Evolutionary conservation across 2,113 vertebrate species (phyloP), one percentile per base, ranked within the genome.

Genomic region (Lagopus leucura): DNA sequence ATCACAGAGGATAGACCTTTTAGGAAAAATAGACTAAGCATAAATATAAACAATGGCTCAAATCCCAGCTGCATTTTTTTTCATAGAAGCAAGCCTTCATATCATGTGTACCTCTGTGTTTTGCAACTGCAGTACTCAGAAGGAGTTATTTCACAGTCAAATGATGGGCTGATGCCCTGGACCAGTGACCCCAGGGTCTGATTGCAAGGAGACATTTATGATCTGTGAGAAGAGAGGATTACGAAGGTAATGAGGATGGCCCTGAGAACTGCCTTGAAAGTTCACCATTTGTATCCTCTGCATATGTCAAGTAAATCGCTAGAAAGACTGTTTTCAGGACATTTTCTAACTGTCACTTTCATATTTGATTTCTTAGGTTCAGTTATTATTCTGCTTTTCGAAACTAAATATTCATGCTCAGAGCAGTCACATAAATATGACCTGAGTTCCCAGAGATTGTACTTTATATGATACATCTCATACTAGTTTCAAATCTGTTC

Each of bases 51-150:
- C 47, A 84, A 63, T 65, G 54, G 40, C 80, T 92, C 0, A 0
- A 88, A 84, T 90, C 70, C 66, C 86, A 84, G 70, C 3, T 57
- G 79, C 72, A 27, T 71, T 90, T 88, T 91, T 88, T 94, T 90
- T 73, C 43, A 42, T 71, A 86, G 69, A 48, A 93, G 47, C 57
- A 84, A 28, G 11, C 24, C 18, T 77, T 81, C 65, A 57, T 19
- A 83, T 57, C 76, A 52, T 40, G 1, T 15, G 25, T 45, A 55
- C 34, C 34, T 85, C 78, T 95, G 64, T 89, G 55, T 47, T 47
- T 25, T 48, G 24, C 30, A 74, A 63, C 40, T 74, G 24, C 57
- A 75, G 1, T 28, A 20, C 36, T 69, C 65, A 32, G 38, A 5
- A 66, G 34, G 42, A 90, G 30, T 28, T 2, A 60, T 72, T 81